These are phyloP conservation scores for Drosophila villosipedis DNA, from an alignment of 2,888 invertebrate genomes.

Conservation along the genomic window DNA sequence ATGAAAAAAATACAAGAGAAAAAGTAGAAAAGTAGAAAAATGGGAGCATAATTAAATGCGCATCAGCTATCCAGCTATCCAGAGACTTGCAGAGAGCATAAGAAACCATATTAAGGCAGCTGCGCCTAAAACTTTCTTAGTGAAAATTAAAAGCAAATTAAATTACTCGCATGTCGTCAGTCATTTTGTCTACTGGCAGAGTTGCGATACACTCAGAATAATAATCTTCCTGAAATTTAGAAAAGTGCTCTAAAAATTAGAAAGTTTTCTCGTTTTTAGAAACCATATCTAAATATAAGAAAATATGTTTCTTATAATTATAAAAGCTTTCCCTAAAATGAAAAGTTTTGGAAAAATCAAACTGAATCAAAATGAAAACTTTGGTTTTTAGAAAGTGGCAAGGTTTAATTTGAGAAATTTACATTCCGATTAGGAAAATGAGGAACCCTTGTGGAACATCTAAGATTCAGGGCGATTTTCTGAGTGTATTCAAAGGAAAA, in stretches of 20 bases:
- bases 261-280: not conserved
- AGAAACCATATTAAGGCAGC: conserved; percentile 40
- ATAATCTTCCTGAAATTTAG: not conserved
- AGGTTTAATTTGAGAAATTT: not conserved
- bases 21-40: not conserved
- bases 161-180: conserved; percentile 49
- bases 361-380: too few relatives aligned
- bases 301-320: not conserved
- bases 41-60: conserved; percentile 30
- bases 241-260: not conserved
- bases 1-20: not conserved
- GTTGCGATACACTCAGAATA: conserved; percentile 6
- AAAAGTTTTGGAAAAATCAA: too few relatives aligned
- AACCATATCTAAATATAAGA: not conserved
- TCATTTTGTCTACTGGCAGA: conserved; percentile 19
- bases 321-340: not conserved
- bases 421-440: not conserved
- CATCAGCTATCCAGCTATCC: conserved; percentile 22
- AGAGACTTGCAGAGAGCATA: conserved; percentile 7
- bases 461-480: not conserved
- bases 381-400: too few relatives aligned
- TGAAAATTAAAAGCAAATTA: conserved; percentile 69
- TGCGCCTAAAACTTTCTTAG: conserved; percentile 50
- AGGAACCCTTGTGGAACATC: too few relatives aligned
- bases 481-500: conserved; percentile 25